These are phyloP conservation scores for Pyrocephalus nanus DNA, from an alignment of 2,797 vertebrate genomes.

Conservation along the genomic window DNA sequence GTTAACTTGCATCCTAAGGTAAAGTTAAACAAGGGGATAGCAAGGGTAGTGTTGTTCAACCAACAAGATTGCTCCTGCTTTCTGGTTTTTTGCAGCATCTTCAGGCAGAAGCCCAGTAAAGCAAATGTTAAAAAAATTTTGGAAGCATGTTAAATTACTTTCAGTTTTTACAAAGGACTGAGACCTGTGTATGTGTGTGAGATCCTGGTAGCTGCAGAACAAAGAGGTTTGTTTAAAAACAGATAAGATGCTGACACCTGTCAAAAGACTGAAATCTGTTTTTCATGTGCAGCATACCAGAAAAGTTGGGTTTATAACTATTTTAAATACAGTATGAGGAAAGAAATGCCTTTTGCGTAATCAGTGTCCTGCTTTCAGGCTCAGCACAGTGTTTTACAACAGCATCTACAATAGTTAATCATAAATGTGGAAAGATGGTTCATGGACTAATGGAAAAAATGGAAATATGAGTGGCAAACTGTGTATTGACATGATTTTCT, in stretches of 20 bases:
- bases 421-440: neutral
- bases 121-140: neutral
- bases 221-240: neutral
- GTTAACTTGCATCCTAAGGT: neutral
- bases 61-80: neutral
- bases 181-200: neutral
- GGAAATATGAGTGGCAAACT: neutral
- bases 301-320: neutral
- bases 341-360: neutral
- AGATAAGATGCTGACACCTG: neutral
- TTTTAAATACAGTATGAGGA: neutral
- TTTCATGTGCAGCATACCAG: neutral
- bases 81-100: neutral
- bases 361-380: neutral
- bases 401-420: neutral
- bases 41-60: neutral
- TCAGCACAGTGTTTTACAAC: neutral
- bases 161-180: neutral
- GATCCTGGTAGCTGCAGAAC: neutral
- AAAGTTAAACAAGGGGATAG: neutral
- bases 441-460: neutral
- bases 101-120: neutral
- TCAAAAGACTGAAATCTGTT: neutral
- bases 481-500: neutral
- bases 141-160: neutral